Conservation (phyloP, 2,113 vertebrate genomes). For the Jacana jacana region DNA sequence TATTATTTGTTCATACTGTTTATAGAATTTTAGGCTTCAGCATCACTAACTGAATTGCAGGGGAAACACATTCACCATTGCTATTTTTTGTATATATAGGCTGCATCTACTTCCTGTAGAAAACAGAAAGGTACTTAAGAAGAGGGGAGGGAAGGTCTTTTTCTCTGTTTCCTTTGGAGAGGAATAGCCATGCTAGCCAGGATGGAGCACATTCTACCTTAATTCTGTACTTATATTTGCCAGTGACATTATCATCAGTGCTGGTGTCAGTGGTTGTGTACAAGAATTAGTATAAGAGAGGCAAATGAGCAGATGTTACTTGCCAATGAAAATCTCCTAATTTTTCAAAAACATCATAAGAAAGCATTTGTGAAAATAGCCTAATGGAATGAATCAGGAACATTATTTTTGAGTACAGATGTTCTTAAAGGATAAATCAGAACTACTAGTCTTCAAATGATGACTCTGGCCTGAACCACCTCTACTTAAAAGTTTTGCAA, state of each 20-base stretch:
- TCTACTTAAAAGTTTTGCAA: neutral
- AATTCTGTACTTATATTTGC: neutral
- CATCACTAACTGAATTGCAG: slow-evolving; percentile 24
- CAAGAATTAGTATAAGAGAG: neutral
- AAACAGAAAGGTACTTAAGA: slow-evolving; percentile 3
- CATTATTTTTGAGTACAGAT: neutral
- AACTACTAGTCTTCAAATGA: neutral
- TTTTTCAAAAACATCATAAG: neutral
- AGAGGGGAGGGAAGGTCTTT: neutral
- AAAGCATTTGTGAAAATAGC: neutral
- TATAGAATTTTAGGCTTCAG: slow-evolving; percentile 56
- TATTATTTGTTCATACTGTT: slow-evolving; percentile 34
- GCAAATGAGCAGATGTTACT: neutral
- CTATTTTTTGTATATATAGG: neutral
- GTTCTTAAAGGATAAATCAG: neutral
- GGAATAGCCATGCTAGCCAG: neutral
- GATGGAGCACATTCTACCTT: neutral
- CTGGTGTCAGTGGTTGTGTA: neutral
- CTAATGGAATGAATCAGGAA: neutral
- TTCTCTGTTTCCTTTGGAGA: neutral
- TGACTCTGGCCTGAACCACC: neutral
- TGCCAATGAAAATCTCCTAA: neutral
- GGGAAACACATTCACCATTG: slow-evolving; percentile 17
- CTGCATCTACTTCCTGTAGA: slow-evolving; percentile 15
- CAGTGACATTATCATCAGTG: neutral